Percentiles rank a stretch among this genome's conserved stretches.
These are phyloP conservation scores for Phengaris arion DNA, from an alignment of 2,888 invertebrate species.

Conservation along the genomic window DNA sequence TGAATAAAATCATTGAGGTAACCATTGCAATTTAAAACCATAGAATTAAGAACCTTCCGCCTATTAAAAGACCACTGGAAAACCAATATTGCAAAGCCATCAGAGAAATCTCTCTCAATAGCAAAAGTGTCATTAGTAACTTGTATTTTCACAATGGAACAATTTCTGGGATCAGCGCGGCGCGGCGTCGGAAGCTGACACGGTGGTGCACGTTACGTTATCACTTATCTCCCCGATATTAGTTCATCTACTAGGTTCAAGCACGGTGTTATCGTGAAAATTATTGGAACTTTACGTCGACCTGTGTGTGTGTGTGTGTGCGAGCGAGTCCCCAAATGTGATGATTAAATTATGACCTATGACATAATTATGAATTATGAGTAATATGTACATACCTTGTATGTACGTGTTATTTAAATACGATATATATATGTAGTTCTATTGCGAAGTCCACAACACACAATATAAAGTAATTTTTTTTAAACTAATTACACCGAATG, in stretches of 20 bases:
- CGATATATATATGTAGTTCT: no score
- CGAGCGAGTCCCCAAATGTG: no score
- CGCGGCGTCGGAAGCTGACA: background rate
- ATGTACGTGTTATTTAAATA: no score
- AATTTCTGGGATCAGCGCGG: background rate
- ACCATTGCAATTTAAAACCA: no score
- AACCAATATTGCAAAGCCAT: background rate
- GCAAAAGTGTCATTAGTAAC: slow-evolving; percentile 1
- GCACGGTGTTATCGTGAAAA: background rate
- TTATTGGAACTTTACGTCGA: background rate
- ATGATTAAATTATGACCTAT: no score
- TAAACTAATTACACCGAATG: no score
- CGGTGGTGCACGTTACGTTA: background rate
- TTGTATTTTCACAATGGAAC: slow-evolving; percentile 1
- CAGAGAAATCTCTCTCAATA: background rate
- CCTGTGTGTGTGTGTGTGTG: no score
- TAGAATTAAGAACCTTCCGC: no score
- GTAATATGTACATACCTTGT: no score
- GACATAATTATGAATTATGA: no score
- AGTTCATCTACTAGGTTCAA: background rate
- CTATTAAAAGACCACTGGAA: background rate
- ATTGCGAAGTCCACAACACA: no score
- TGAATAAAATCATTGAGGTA: background rate
- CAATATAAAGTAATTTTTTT: no score
- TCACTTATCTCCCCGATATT: background rate